Base-by-base conservation (phyloP, 2,113 vertebrate genomes). In the Psittacara wagleri region DNA sequence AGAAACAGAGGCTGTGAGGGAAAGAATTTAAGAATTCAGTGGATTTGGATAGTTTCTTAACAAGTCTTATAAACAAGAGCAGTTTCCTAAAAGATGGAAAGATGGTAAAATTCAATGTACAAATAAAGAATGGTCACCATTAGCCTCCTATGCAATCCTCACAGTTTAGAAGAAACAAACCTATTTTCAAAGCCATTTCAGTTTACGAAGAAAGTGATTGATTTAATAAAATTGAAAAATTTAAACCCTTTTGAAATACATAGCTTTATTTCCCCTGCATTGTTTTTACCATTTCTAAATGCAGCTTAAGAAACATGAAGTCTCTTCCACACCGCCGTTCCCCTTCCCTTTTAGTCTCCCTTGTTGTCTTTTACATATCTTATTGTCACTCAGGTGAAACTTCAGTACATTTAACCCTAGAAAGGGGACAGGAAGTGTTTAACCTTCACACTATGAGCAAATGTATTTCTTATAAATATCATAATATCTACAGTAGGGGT, bases 181-280 rank as follows among this genome's bases (percentile, higher is more conserved):
- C 7, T 87, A 6, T 1, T 83, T 73, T 88, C 3, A 19, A 85
- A 93, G 33, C 6, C 18, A 48, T 88, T 85, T 83, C 69, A 75
- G n/a, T 43, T 77, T 43, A 3, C 0, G 48, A 62, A 86, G 37
- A 64, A 48, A 75, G 7, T 25, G 27, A 29, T 54, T 54, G 7
- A 11, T 79, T 61, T 91, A 91, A 86, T 69, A 72, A 54, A 92
- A 94, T 67, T 49, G 10, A 82, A 84, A 92, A 78, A 19, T 37
- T 52, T 5, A 5, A 23, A 52, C 55, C 17, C 3, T n/a, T 95
- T 68, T 51, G 31, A 91, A 92, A 94, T 9, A 62, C 16, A 14
- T n/a, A 25, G 9, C 11, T 88, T 75, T 64, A 37, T 76, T 88
- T 90, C 4, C 20, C 16, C 20, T 77, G n/a, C 1, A 33, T 49